Evolutionary conservation across 2,113 vertebrate genomes (phyloP).

Genomic region (Corythornis madagascariensis): DNA sequence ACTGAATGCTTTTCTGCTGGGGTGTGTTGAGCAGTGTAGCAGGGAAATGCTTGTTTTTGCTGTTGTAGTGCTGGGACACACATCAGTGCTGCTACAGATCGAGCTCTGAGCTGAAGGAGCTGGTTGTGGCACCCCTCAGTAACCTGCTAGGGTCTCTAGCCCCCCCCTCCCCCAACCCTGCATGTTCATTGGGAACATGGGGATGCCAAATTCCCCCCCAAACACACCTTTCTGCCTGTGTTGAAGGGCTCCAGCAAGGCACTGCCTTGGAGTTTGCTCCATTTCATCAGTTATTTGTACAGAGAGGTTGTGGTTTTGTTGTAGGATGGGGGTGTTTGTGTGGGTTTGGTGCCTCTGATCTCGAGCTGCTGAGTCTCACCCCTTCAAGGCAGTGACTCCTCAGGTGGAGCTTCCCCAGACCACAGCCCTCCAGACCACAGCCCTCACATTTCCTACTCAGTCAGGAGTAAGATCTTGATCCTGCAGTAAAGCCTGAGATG

Average conservation of each 20-base stretch:
- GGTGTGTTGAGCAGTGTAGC: accelerated
- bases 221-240: accelerated
- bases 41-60: not conserved
- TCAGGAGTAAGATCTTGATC: not conserved
- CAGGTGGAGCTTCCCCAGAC: not conserved
- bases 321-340: accelerated
- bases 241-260: not conserved
- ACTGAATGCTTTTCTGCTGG: accelerated
- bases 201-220: not conserved
- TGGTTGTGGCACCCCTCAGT: accelerated
- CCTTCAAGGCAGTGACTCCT: not conserved
- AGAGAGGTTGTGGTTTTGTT: accelerated
- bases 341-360: not conserved
- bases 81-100: accelerated
- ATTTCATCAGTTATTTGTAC: accelerated
- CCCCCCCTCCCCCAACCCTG: accelerated
- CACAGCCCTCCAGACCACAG: not conserved
- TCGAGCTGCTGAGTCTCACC: not conserved
- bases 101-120: not conserved
- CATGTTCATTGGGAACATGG: accelerated
- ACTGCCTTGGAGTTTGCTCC: accelerated
- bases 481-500: not conserved
- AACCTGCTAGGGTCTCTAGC: accelerated
- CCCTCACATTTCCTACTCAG: not conserved
- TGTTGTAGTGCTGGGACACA: not conserved